phyloP scores from a whole-genome alignment of 35 echinoderm and acorn worm genomes.

The Ophiothrix spiculata region DNA sequence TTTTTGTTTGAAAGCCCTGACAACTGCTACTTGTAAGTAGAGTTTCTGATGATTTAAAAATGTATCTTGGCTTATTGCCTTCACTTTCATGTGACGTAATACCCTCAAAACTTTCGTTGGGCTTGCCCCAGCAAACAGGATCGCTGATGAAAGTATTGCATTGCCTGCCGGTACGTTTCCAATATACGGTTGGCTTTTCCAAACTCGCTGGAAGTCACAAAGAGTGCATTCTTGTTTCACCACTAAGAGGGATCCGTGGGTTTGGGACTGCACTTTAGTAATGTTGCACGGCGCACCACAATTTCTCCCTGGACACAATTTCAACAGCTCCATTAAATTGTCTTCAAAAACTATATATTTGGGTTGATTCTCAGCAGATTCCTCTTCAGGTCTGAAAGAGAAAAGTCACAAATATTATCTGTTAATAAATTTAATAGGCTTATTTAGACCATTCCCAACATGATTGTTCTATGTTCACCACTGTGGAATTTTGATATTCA shows the following conservation, averaged over 20 bases:
- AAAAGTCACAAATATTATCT: too few species aligned
- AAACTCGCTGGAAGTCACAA: not conserved
- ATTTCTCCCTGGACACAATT: not conserved
- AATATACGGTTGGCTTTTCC: not conserved
- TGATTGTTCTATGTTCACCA: too few species aligned
- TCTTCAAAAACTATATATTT: not conserved
- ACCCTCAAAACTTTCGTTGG: not conserved
- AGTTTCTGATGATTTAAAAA: not conserved
- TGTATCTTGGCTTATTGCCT: not conserved
- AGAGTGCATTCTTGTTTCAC: not conserved
- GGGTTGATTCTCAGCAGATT: too few species aligned
- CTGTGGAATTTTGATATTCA: too few species aligned
- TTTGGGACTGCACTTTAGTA: not conserved
- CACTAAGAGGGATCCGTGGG: not conserved
- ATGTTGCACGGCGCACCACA: not conserved
- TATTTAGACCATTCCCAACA: too few species aligned
- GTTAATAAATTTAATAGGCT: too few species aligned
- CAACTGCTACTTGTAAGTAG: slow-evolving; percentile 13
- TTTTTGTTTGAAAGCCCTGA: not conserved
- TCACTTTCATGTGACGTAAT: not conserved
- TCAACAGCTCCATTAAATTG: not conserved
- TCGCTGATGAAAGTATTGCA: not conserved
- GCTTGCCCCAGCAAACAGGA: not conserved
- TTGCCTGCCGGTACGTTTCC: not conserved
- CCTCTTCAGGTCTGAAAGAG: too few species aligned